phyloP scores from a whole-genome alignment of 2,888 invertebrate species.

The Hirtodrosophila confusa region DNA sequence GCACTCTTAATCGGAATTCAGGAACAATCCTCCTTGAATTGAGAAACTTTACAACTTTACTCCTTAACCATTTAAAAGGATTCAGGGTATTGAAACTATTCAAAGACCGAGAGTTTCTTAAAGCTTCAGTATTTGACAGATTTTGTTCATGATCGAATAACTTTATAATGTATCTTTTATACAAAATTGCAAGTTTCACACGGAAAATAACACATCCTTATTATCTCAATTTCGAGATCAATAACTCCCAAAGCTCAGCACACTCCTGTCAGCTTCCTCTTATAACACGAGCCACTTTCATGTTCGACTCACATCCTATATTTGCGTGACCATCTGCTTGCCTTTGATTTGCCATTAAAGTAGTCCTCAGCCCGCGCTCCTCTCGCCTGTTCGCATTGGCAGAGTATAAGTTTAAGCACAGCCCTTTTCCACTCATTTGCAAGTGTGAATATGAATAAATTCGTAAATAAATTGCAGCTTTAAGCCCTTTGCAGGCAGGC shows the following conservation, averaged over 20 bases:
- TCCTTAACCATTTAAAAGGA: too few species aligned
- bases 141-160: too few species aligned
- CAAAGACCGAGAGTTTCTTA: too few species aligned
- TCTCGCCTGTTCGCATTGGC: conserved; percentile 7
- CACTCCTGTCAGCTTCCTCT: neutral
- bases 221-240: neutral
- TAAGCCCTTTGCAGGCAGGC: conserved; percentile 60
- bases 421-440: conserved; percentile 70
- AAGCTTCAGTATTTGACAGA: too few species aligned
- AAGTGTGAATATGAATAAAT: conserved; percentile 81
- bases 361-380: conserved; percentile 12
- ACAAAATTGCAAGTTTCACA: too few species aligned
- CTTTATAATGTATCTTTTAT: too few species aligned
- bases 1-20: too few species aligned
- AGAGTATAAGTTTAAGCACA: conserved; percentile 20
- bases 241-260: neutral
- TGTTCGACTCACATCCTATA: neutral
- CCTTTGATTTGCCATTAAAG: conserved; percentile 40
- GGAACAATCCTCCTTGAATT: too few species aligned
- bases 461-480: conserved; percentile 79
- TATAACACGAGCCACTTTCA: neutral
- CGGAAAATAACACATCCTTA: neutral
- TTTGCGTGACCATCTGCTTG: conserved; percentile 25
- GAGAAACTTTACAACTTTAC: too few species aligned
- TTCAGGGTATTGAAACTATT: too few species aligned